Evolutionary conservation across 2,113 vertebrate genomes (phyloP).

Genomic region (Pygoscelis adeliae): DNA sequence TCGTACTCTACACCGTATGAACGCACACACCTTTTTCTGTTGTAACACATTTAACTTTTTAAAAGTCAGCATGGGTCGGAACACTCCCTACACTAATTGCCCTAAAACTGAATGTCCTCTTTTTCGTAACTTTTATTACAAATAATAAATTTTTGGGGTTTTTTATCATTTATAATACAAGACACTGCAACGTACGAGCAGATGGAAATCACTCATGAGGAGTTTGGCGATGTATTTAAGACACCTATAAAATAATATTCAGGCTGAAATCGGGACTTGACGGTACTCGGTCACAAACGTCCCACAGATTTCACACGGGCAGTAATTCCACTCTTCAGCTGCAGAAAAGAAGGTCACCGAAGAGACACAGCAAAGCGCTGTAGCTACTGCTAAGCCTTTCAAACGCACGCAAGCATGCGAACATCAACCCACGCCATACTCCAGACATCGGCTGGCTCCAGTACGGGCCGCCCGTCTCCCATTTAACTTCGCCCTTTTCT

Average conservation of each 20-base stretch:
- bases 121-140: fast-evolving
- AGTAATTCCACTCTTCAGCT: too few species aligned
- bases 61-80: background rate
- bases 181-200: fast-evolving
- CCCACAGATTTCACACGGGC: background rate
- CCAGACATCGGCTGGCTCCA: fast-evolving
- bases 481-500: fast-evolving
- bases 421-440: fast-evolving
- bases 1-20: background rate
- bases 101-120: fast-evolving
- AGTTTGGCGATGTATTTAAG: too few species aligned
- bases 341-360: fast-evolving
- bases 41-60: background rate
- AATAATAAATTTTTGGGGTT: fast-evolving
- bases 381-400: fast-evolving
- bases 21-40: fast-evolving
- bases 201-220: background rate
- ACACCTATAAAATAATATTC: fast-evolving
- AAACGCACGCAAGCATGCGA: fast-evolving
- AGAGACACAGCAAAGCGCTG: fast-evolving
- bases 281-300: fast-evolving
- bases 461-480: background rate
- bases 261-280: background rate
- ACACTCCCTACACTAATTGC: background rate
- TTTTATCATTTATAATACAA: background rate